phyloP scores from a whole-genome alignment of 2,888 invertebrate species.

The Cecidostiba fungosa region DNA sequence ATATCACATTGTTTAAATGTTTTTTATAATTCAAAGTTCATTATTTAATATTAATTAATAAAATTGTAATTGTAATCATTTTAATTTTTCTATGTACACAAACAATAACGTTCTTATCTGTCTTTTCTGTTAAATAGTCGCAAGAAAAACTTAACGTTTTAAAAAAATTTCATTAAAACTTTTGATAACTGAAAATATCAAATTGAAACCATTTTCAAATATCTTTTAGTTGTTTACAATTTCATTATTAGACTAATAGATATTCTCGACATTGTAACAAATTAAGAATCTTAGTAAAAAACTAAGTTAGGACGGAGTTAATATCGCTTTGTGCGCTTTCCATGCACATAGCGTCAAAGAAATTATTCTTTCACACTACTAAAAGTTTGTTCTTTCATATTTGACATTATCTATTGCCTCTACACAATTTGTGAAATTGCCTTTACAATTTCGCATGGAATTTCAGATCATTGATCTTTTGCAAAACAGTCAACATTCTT shows the following conservation, averaged over 20 bases:
- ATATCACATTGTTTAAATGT: slow-evolving; percentile 18
- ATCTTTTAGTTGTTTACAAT: slow-evolving; percentile 9
- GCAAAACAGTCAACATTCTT: slow-evolving; percentile 1
- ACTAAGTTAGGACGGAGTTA: slow-evolving; percentile 51
- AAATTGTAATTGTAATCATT: slow-evolving; percentile 20
- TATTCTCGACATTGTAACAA: slow-evolving; percentile 37
- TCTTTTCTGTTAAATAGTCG: slow-evolving; percentile 9
- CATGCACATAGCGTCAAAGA: slow-evolving; percentile 25
- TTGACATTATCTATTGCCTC: slow-evolving; percentile 44
- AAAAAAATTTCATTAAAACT: not conserved
- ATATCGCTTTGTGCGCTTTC: slow-evolving; percentile 29
- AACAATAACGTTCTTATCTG: slow-evolving; percentile 13
- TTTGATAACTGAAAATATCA: slow-evolving; percentile 3
- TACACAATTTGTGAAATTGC: slow-evolving; percentile 40
- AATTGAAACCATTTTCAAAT: not conserved
- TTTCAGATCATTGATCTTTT: not conserved
- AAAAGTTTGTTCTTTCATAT: slow-evolving; percentile 56
- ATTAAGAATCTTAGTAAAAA: slow-evolving; percentile 44
- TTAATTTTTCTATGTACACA: slow-evolving; percentile 18
- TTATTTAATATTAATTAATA: not conserved
- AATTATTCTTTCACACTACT: slow-evolving; percentile 43
- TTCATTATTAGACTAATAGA: slow-evolving; percentile 29
- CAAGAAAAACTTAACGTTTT: not conserved
- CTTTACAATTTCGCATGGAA: not conserved
- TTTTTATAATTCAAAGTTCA: slow-evolving; percentile 7